phyloP scores from a whole-genome alignment of 2,888 invertebrate genomes.

The Pseudanteris insignis region DNA sequence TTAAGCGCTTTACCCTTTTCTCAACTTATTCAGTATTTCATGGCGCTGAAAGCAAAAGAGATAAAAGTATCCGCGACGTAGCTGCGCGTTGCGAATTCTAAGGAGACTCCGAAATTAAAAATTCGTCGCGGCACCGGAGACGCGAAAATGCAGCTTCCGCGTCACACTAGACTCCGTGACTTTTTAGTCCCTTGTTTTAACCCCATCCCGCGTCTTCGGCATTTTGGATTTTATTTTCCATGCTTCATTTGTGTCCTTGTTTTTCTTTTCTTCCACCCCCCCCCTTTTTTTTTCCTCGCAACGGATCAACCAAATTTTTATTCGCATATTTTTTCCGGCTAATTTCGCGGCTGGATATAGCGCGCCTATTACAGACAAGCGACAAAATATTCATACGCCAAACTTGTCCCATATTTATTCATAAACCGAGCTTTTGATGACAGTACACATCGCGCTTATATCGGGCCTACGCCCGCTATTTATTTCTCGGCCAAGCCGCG shows the following conservation, averaged over 20 bases:
- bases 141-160: conserved; percentile 45
- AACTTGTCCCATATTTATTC: conserved; percentile 57
- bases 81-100: conserved; percentile 39
- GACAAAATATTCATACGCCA: conserved; percentile 54
- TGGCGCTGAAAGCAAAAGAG: conserved; percentile 41
- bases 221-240: no score
- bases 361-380: conserved; percentile 36
- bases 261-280: no score
- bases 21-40: conserved; percentile 44
- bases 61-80: conserved; percentile 42
- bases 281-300: no score
- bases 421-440: conserved; percentile 56
- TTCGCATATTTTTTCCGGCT: no score
- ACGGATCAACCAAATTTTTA: no score
- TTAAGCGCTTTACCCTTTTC: conserved; percentile 42
- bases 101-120: conserved; percentile 48
- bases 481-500: conserved; percentile 49
- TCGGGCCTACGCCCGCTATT: conserved; percentile 50
- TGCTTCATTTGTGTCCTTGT: no score
- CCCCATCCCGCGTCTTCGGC: no score
- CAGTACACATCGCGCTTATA: conserved; percentile 49
- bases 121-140: conserved; percentile 43
- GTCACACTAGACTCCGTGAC: no score
- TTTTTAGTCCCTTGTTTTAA: no score
- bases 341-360: no score